A percentile compares a stretch with the other conserved stretches of the same genome.
Conservation (phyloP, 2,888 invertebrate genomes). For the Selenia dentaria region DNA sequence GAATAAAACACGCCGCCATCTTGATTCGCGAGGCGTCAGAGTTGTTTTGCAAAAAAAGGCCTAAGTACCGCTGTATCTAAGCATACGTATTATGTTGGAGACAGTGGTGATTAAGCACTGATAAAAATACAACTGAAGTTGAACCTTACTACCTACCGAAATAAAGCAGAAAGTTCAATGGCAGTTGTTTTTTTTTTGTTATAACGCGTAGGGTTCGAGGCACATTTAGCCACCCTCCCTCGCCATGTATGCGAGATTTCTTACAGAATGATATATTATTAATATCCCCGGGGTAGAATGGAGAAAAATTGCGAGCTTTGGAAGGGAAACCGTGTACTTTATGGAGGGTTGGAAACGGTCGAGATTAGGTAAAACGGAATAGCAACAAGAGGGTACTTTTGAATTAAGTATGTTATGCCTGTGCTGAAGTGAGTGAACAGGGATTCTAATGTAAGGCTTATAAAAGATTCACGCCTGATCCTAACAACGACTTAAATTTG, state of each 20-base stretch:
- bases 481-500: neutral
- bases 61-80: slow-evolving; percentile 72
- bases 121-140: slow-evolving; percentile 34
- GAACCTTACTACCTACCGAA: slow-evolving; percentile 31
- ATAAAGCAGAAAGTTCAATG: slow-evolving; percentile 43
- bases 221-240: slow-evolving; percentile 72
- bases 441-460: slow-evolving; percentile 2
- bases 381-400: slow-evolving; percentile 18
- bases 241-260: slow-evolving; percentile 67
- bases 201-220: slow-evolving; percentile 65
- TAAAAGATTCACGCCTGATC: neutral
- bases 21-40: slow-evolving; percentile 76
- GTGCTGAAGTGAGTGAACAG: neutral
- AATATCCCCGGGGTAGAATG: slow-evolving; percentile 66
- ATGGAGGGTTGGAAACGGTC: slow-evolving; percentile 42
- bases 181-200: slow-evolving; percentile 52
- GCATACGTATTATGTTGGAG: slow-evolving; percentile 72
- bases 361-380: slow-evolving; percentile 10
- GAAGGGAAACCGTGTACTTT: slow-evolving; percentile 61
- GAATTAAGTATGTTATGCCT: slow-evolving; percentile 17
- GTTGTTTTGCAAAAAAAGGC: slow-evolving; percentile 70
- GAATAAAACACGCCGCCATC: slow-evolving; percentile 59
- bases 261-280: slow-evolving; percentile 80
- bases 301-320: slow-evolving; percentile 66
- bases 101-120: slow-evolving; percentile 73